These are phyloP conservation scores for Globicephala melas DNA, from an alignment of 2,113 vertebrate genomes.

Conservation along the genomic window DNA sequence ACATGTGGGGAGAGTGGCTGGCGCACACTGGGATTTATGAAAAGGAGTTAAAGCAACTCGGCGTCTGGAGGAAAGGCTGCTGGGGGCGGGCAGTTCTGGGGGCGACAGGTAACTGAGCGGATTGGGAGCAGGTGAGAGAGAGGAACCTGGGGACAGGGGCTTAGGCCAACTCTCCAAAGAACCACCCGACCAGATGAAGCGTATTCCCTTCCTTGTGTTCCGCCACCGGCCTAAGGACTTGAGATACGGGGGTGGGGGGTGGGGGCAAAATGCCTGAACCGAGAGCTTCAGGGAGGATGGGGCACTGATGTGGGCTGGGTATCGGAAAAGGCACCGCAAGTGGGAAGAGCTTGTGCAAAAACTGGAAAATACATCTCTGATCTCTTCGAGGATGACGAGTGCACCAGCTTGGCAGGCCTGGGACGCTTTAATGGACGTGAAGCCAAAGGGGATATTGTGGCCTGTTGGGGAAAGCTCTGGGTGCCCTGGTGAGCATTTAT, in stretches of 20 bases:
- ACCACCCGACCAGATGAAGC: too few species aligned
- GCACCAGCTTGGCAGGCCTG: background rate
- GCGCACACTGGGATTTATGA: background rate
- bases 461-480: background rate
- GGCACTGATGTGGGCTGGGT: too few species aligned
- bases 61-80: background rate
- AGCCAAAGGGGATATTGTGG: background rate
- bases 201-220: rapidly evolving
- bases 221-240: background rate
- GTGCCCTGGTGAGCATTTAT: background rate
- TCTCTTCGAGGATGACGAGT: background rate
- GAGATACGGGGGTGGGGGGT: background rate
- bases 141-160: background rate
- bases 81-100: too few species aligned
- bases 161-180: background rate
- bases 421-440: background rate
- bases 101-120: rapidly evolving
- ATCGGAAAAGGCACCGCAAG: background rate
- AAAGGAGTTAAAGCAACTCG: background rate
- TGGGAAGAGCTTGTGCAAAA: background rate
- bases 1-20: background rate
- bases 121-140: background rate
- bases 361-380: background rate
- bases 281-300: background rate
- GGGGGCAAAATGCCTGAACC: too few species aligned